Base-by-base conservation (phyloP, 2,797 vertebrate genomes). In the Spinus pinus region DNA sequence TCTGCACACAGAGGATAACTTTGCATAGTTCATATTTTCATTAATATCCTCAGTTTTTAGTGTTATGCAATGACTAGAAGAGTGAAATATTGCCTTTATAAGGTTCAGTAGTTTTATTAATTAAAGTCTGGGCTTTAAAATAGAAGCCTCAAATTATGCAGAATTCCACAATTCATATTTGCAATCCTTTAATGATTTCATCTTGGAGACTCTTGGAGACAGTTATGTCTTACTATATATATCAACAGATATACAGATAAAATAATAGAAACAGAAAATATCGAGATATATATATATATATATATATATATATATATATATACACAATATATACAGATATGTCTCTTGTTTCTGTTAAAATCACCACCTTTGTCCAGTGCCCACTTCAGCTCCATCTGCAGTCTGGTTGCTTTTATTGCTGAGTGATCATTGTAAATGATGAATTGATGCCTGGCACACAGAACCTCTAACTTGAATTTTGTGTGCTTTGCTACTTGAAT, bases 221-320 rank as follows among this genome's bases (percentile, higher is more conserved):
- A 35, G 10, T 4, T 46, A 1, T 46, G 2, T 35, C 10, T 49
- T 37, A 3, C 7, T n/a, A 6, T 21, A 2, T 28, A 1, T 9
- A 17, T n/a, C 20, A 37, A 7, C 5, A 37, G 8, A 20, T 54
- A n/a, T 14, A 14, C 31, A n/a, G 53, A 54, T 54, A 54, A 41
- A 31, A n/a, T 54, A 54, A 41, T 41, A 41, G 41, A 41, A 16
- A 41, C 41, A 41, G 15, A 17, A 16, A 41, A 17, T 41, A 41
- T 41, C 15, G 35, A 37, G n/a, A n/a, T n/a, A n/a, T n/a, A n/a
- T n/a, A n/a, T n/a, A n/a, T n/a, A n/a, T n/a, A n/a, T n/a, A n/a
- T n/a, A n/a, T 37, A 37, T 39, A 39, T 13, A 37, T 37, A 37
- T 37, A 37, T 39, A 39, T 39, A 39, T 41, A 16, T 15, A 41